Evolutionary conservation across 2,797 vertebrate species (phyloP).

Genomic region (Ceyx erithaca): DNA sequence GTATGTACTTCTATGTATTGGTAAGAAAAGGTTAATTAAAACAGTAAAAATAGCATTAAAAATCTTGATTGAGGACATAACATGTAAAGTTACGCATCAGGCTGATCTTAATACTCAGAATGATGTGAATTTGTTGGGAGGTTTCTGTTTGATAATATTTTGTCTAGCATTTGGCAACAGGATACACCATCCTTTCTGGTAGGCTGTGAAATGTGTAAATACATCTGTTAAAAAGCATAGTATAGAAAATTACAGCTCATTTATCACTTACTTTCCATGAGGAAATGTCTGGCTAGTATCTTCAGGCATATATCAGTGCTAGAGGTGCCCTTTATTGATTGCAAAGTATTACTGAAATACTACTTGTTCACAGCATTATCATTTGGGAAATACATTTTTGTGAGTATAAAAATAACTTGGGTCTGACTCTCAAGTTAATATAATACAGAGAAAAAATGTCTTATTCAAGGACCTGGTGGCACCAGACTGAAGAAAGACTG

Average conservation of each 20-base stretch:
- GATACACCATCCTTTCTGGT: conserved; percentile 29
- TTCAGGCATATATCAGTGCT: neutral
- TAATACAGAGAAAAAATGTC: neutral
- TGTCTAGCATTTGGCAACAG: conserved; percentile 46
- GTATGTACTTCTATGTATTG: neutral
- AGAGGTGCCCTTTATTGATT: conserved; percentile 2
- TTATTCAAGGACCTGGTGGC: neutral
- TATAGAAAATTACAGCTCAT: conserved; percentile 44
- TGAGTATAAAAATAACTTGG: neutral
- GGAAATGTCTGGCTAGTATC: conserved; percentile 24
- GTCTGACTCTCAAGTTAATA: neutral
- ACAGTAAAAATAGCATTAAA: neutral
- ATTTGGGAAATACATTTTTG: neutral
- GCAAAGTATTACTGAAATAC: conserved; percentile 29
- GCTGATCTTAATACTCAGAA: neutral
- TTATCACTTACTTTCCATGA: conserved; percentile 58
- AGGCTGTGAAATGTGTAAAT: conserved; percentile 67
- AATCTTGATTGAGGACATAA: neutral
- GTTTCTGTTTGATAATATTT: conserved; percentile 73
- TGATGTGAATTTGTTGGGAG: conserved; percentile 22
- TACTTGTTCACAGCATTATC: neutral
- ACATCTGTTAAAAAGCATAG: conserved; percentile 69
- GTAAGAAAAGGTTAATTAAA: neutral
- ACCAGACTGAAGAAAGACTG: neutral
- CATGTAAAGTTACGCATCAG: neutral